Base-by-base conservation (phyloP, 2,888 invertebrate species). In the Drosophila austrosaltans region DNA sequence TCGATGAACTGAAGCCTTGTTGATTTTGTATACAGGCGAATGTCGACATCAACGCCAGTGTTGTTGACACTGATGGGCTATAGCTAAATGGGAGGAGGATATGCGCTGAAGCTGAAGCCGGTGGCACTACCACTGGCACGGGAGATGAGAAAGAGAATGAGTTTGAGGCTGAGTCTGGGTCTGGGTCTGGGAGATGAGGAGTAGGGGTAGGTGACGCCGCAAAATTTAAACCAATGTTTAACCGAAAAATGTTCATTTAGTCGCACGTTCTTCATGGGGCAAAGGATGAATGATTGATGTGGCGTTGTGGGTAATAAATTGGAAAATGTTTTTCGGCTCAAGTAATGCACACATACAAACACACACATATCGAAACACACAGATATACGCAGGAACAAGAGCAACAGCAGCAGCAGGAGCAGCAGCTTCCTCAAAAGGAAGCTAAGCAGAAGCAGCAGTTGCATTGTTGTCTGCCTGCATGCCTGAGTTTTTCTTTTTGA, bases 1-100 rank as follows among this genome's bases (percentile, higher is more conserved):
- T 90, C 90, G 90, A 90, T 90, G 90, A 90, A 90, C 90, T 90
- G 89, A 85, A 90, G 85, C 90, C 85, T 82, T 89, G 90, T 90
- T 90, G 90, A 90, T 88, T 89, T 87, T 87, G 87, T 86, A 77
- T 86, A 87, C 79, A 69, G 76, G 68, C 63, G 36, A 36, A 58
- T 56, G 53, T 42, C 69, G 63, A 69, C 67, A 69, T 63, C 63
- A 61, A 60, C 57, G 72, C 72, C 70, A 60, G 20, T 88, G 82
- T 75, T 81, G 89, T 89, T 89, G 83, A 89, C 83, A 83, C 72
- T 78, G 86, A 82, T 77, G 71, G 53, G 66, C n/a, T 22, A 16
- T 22, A 44, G 48, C 6, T 2, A 44, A 20, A 32, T 20, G 44
- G 25, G 20, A 20, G 12, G 78, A 59, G 66, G 61, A 59, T 16